Percentiles rank a stretch among this genome's conserved stretches.
Evolutionary conservation across 2,113 vertebrate species (phyloP).

Genomic region (Anguilla japonica): DNA sequence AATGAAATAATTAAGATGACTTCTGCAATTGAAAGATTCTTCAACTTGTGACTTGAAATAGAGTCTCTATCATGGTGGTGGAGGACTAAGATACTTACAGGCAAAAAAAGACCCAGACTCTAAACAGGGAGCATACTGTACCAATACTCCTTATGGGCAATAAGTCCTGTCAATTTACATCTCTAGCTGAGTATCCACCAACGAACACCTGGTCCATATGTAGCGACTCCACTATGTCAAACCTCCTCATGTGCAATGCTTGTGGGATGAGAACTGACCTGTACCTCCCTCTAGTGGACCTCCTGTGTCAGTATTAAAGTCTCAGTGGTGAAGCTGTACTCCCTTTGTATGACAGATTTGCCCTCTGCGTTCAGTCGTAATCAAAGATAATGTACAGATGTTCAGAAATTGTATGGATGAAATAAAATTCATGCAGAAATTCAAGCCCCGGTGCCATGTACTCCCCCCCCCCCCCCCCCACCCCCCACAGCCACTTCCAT

Average conservation of each 20-base stretch:
- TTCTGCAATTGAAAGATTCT: too few relatives aligned
- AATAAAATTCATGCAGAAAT: too few relatives aligned
- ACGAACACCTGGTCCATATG: not conserved
- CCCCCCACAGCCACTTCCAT: not conserved
- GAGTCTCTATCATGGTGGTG: too few relatives aligned
- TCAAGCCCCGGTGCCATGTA: not conserved
- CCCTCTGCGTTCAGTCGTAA: not conserved
- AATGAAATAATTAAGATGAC: too few relatives aligned
- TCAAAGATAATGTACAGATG: not conserved
- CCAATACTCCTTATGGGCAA: not conserved
- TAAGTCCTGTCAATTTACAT: not conserved
- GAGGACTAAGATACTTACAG: too few relatives aligned
- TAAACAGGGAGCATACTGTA: too few relatives aligned
- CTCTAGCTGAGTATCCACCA: not conserved
- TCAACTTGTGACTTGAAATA: too few relatives aligned
- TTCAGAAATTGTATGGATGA: too few relatives aligned
- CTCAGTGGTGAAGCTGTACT: not conserved
- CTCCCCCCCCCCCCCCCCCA: not conserved
- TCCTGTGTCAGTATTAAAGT: not conserved
- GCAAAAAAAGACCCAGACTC: too few relatives aligned
- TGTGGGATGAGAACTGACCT: not conserved
- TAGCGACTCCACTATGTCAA: not conserved
- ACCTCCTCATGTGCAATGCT: not conserved
- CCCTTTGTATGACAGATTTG: not conserved
- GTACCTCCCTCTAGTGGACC: slow-evolving; percentile 18